Evolutionary conservation across 2,888 invertebrate species (phyloP).

Genomic region (Sympetrum striolatum): DNA sequence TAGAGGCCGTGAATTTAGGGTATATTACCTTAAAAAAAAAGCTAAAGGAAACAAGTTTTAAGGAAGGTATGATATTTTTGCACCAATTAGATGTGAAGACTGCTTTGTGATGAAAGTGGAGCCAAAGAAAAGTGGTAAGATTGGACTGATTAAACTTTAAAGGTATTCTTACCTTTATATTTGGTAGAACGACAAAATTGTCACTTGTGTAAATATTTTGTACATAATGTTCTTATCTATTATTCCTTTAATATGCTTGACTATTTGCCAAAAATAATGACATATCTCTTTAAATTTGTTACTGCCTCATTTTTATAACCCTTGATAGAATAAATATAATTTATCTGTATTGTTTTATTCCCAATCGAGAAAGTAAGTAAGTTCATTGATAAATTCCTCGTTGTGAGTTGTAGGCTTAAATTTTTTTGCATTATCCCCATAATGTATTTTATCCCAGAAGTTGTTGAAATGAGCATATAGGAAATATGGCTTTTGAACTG

Average conservation of each 20-base stretch:
- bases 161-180: conserved; percentile 35
- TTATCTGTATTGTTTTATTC: conserved; percentile 33
- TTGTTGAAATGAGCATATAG: conserved; percentile 9
- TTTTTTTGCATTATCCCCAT: conserved; percentile 21
- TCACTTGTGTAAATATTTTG: conserved; percentile 32
- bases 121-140: conserved; percentile 36
- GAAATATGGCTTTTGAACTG: conserved; percentile 17
- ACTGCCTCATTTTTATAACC: conserved; percentile 34
- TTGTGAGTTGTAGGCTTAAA: conserved; percentile 19
- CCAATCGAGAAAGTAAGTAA: conserved; percentile 25
- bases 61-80: conserved; percentile 34
- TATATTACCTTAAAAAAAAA: conserved; percentile 30
- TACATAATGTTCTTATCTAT: conserved; percentile 28
- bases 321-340: conserved; percentile 24
- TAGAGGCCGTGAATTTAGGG: conserved; percentile 8
- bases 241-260: conserved; percentile 36
- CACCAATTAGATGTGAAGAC: conserved; percentile 28
- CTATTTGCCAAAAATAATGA: conserved; percentile 42
- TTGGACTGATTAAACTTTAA: conserved; percentile 25
- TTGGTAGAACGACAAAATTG: conserved; percentile 5
- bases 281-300: conserved; percentile 34
- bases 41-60: conserved; percentile 19
- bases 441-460: conserved; percentile 18
- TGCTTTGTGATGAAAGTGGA: conserved; percentile 41
- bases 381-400: conserved; percentile 24